A percentile compares a stretch with the other conserved stretches of the same genome.
Evolutionary conservation across 2,888 invertebrate genomes (phyloP).

Genomic region (Danaus chrysippus): DNA sequence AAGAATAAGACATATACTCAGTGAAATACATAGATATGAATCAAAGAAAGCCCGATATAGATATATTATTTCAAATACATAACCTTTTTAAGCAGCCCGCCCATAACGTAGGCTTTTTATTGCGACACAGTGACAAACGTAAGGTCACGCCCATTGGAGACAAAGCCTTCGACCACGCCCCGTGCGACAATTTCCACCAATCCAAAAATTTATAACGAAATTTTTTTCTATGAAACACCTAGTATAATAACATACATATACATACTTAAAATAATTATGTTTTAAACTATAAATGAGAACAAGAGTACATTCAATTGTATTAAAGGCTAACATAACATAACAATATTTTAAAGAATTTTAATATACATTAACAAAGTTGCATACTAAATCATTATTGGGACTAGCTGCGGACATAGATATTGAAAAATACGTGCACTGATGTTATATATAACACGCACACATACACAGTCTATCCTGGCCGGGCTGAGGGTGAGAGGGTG

Average conservation of each 20-base stretch:
- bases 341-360: too few relatives aligned
- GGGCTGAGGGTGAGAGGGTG: slow-evolving; percentile 39
- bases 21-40: background rate
- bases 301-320: too few relatives aligned
- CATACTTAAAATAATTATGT: too few relatives aligned
- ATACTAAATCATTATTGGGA: too few relatives aligned
- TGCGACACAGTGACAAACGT: slow-evolving; percentile 62
- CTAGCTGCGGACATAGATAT: background rate
- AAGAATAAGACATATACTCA: background rate
- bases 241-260: too few relatives aligned
- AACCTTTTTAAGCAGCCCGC: slow-evolving; percentile 29
- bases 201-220: slow-evolving; percentile 36
- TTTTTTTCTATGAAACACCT: slow-evolving; percentile 48
- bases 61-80: slow-evolving; percentile 9
- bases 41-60: background rate
- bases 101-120: slow-evolving; percentile 57
- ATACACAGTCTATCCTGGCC: slow-evolving; percentile 32
- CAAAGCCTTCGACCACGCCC: slow-evolving; percentile 69
- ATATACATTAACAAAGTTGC: too few relatives aligned
- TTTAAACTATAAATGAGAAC: too few relatives aligned
- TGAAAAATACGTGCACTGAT: background rate
- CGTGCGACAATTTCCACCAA: slow-evolving; percentile 72
- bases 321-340: too few relatives aligned
- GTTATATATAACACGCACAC: slow-evolving; percentile 3
- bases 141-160: slow-evolving; percentile 73